A percentile compares a stretch with the other conserved stretches of the same genome.
Evolutionary conservation across 2,888 invertebrate species (phyloP).

Genomic region (Xestia xanthographa): DNA sequence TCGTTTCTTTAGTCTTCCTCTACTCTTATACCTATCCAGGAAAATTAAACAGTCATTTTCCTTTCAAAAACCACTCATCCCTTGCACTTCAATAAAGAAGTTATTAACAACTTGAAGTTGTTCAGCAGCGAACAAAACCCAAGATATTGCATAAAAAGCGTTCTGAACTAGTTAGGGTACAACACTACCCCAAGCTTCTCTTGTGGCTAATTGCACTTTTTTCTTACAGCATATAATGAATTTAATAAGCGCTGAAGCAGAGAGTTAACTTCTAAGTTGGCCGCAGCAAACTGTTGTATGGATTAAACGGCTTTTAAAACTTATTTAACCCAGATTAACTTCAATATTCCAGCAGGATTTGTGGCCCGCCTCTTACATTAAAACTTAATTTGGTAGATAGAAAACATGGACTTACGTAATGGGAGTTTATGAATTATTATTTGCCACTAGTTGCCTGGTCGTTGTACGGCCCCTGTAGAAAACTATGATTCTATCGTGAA

Average conservation of each 20-base stretch:
- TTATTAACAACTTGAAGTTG: slow-evolving; percentile 56
- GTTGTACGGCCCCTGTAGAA: slow-evolving; percentile 3
- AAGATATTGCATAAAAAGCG: slow-evolving; percentile 57
- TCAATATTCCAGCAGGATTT: slow-evolving; percentile 62
- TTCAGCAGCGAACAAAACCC: slow-evolving; percentile 46
- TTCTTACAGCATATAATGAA: slow-evolving; percentile 72
- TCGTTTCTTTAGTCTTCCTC: too few relatives aligned
- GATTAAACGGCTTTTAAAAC: slow-evolving; percentile 72
- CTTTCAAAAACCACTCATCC: slow-evolving; percentile 7
- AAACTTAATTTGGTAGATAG: slow-evolving; percentile 52
- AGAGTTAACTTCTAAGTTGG: slow-evolving; percentile 69
- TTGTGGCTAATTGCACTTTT: slow-evolving; percentile 75
- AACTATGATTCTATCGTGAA: slow-evolving; percentile 36
- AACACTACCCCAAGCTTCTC: slow-evolving; percentile 68
- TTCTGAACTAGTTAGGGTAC: slow-evolving; percentile 65
- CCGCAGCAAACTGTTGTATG: slow-evolving; percentile 68
- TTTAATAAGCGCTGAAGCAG: slow-evolving; percentile 73
- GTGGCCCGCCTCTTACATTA: slow-evolving; percentile 46
- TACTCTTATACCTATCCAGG: too few relatives aligned
- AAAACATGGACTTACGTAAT: slow-evolving; percentile 44
- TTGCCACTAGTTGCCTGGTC: slow-evolving; percentile 19
- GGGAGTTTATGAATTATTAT: slow-evolving; percentile 48
- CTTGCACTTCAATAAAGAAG: slow-evolving; percentile 41
- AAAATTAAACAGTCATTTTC: slow-evolving; percentile 14
- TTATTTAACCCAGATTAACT: slow-evolving; percentile 70